Evolutionary conservation across 2,113 vertebrate species (phyloP), one percentile per base, ranked within the genome.

Genomic region (Aspiorhynchus laticeps): DNA sequence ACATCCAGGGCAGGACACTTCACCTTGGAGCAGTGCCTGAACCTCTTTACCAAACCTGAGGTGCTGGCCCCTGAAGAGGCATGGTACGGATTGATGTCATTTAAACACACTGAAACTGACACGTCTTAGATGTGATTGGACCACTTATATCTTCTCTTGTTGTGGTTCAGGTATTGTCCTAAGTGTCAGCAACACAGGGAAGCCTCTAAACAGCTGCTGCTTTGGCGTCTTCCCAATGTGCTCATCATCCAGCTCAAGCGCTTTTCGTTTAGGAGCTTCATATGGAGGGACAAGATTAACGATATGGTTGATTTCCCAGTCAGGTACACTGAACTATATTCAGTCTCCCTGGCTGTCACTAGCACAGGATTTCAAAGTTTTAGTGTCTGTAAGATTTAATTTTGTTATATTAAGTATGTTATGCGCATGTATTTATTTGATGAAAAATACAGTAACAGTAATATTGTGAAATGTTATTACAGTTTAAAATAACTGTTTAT

Each of bases 201-300:
- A 84, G 98, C 98, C 78, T 99, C 98, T 75, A 99, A 99, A 88
- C 98, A 99, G 88, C 95, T 99, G 89, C 90, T 99, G 92, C 92
- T 99, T 4, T 99, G 98, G 98, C 97, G 98, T 31, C 93, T 99
- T 46, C 98, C 98, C 12, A 99, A 97, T 0, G 94, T 99, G 28
- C 94, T 99, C 88, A 99, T 99, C 85, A 98, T 99, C 89, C 98
- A 99, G 94, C 97, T 99, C 33, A 99, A 99, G 88, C 98, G 98
- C 90, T 99, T 99, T 95, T 99, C 98, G 90, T 99, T 99, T 89
- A 96, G 98, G 74, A 99, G 97, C 88, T 99, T 99, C 92, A 99
- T 99, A 88, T 99, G 98, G 98, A 97, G 98, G 74, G 98, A 99
- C 91, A 99, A 99, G 92, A 99, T 99, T 91, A 99, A 99, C 0